These are phyloP conservation scores for Numenius phaeopus DNA, from an alignment of 2,797 vertebrate genomes.

Conservation along the genomic window DNA sequence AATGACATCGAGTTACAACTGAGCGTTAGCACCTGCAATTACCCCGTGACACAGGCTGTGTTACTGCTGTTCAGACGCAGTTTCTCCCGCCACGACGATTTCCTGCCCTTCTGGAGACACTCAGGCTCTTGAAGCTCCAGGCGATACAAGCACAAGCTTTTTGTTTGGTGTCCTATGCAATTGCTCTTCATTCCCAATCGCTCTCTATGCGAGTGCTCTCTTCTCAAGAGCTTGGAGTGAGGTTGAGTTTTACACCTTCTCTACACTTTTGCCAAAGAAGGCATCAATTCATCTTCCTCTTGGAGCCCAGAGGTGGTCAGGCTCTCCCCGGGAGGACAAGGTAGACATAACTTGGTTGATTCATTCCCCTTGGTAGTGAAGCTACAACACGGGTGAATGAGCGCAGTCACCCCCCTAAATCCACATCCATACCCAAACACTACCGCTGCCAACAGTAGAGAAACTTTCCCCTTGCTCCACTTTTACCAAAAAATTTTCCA, in stretches of 20 bases:
- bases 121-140: background rate
- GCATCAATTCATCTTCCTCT: background rate
- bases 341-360: background rate
- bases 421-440: background rate
- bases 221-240: background rate
- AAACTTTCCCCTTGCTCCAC: background rate
- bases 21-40: background rate
- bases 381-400: background rate
- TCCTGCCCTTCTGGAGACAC: background rate
- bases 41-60: background rate
- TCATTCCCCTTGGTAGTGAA: background rate
- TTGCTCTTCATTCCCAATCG: background rate
- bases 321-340: background rate
- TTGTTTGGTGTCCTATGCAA: background rate
- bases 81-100: background rate
- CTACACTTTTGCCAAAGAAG: background rate
- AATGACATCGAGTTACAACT: background rate
- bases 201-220: background rate
- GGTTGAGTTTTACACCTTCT: background rate
- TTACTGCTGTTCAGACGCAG: background rate
- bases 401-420: background rate
- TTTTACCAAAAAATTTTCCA: background rate
- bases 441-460: background rate
- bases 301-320: accelerated
- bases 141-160: background rate